Percentiles rank a stretch among this genome's conserved stretches.
These are phyloP conservation scores for Camptogramma bilineatum DNA, from an alignment of 2,888 invertebrate species.

Conservation along the genomic window DNA sequence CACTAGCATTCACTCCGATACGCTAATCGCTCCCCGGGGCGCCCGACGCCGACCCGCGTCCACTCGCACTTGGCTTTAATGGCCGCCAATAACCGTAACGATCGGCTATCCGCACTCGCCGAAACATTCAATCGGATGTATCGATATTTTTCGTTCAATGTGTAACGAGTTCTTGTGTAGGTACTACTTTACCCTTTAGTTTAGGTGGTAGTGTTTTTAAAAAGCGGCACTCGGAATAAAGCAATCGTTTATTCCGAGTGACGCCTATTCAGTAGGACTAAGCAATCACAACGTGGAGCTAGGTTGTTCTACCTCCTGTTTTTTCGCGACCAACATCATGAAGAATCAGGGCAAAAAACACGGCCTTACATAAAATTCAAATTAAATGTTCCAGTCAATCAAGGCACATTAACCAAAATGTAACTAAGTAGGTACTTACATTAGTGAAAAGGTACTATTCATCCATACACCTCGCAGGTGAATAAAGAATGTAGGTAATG, in stretches of 20 bases:
- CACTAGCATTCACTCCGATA: conserved; percentile 37
- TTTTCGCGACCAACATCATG: no score
- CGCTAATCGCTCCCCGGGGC: conserved; percentile 48
- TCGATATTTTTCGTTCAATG: conserved; percentile 14
- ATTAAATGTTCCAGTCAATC: not conserved
- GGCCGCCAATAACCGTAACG: conserved; percentile 46
- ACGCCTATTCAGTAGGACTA: no score
- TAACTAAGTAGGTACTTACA: not conserved
- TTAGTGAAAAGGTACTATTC: conserved; percentile 5
- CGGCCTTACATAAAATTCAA: not conserved
- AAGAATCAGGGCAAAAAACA: no score
- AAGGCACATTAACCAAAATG: not conserved
- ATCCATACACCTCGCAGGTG: conserved; percentile 25
- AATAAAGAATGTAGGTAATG: conserved; percentile 42
- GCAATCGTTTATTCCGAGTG: not conserved
- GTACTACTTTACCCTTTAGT: not conserved
- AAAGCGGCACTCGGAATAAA: not conserved
- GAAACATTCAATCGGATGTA: conserved; percentile 16
- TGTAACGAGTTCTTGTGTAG: not conserved
- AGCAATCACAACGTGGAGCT: no score
- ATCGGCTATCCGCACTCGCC: conserved; percentile 41
- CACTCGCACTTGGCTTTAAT: conserved; percentile 43
- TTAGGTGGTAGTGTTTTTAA: not conserved
- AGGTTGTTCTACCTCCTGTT: no score
- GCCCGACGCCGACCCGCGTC: conserved; percentile 33